Base-by-base conservation (phyloP, 2,113 vertebrate genomes). In the Gymnocephalus cernua region DNA sequence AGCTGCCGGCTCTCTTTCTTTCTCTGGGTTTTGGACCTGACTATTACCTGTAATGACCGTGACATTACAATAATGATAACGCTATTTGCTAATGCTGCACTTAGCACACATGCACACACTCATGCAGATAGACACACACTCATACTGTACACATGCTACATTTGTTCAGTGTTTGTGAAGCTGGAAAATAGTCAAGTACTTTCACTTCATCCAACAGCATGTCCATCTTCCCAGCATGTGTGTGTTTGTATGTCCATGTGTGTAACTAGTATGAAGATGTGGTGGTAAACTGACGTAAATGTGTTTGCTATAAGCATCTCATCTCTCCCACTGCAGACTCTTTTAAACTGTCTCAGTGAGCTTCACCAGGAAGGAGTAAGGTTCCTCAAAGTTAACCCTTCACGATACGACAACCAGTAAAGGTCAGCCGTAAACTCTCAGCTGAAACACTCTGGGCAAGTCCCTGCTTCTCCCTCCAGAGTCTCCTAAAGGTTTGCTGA, bases 51-150 rank as follows among this genome's bases (percentile, higher is more conserved):
- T 89, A 94, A 94, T 94, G 91, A 94, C 86, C 82, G 70, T 94
- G 94, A 93, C 94, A 95, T 94, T 95, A 94, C 87, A 93, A 95
- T 94, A 94, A 95, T 92, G 91, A 90, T 87, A 88, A 92, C 59
- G 45, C 47, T 29, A 58, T 86, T 88, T 86, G 83, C 79, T 90
- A 91, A 93, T 90, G 89, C 86, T 87, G 89, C 89, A 92, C 91
- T 92, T 93, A 90, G 79, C 59, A 79, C 85, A 82, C 82, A 72
- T 63, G 75, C 85, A 69, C 84, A 58, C 38, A 78, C 58, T 77
- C 25, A 29, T 23, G 73, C 88, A 13, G 72, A 77, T 35, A 67
- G 65, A 78, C 27, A 74, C 63, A 38, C 38, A 38, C 72, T 79
- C 62, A 65, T 3, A 27, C 32, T 3, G 54, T 38, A 68, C 64